Base-by-base conservation (phyloP, 1,140 invertebrate genomes). In the Nasonia giraulti region DNA sequence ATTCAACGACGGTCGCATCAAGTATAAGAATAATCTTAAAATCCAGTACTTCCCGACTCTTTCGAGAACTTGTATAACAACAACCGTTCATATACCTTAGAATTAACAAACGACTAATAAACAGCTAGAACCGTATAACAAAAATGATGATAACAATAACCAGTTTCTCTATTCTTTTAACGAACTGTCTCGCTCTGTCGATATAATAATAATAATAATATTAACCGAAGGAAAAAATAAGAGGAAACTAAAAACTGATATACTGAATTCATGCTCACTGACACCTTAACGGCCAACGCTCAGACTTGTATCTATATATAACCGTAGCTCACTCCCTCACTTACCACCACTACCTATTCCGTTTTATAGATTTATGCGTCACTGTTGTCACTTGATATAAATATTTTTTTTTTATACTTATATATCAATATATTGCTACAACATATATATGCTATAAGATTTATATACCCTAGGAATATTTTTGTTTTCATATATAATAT, bases 251-350 rank as follows among this genome's bases (percentile, higher is more conserved):
- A 77, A 76, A 76, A 40, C 44, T 82, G 47, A 73, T 71, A 73
- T 88, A 89, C 84, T 87, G 85, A 88, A 62, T 88, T 83, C 88
- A 89, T 89, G 88, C 89, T 89, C 89, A 89, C 89, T 89, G 85
- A 90, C 89, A 90, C 89, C 89, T 90, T 90, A 89, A 89, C 87
- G 86, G 83, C 89, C 87, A 89, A 89, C 87, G 87, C 87, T 89
- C 85, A 85, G 86, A 88, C 87, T 81, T 44, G 86, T 85, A 62
- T 86, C 68, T 77, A 83, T 83, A 83, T 62, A 47, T 83, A 69
- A 85, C 87, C 84, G 87, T 77, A 87, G 80, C 87, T 80, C 87
- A 79, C 85, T 87, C 85, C 87, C 83, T 87, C 86, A 83, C 74
- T 84, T 88, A 86, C 86, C 69, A 80, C 50, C 78, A 85, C 84